Evolutionary conservation across 2,888 invertebrate genomes (phyloP), one percentile per base, ranked within the genome.

Genomic region (Papilio elwesi): DNA sequence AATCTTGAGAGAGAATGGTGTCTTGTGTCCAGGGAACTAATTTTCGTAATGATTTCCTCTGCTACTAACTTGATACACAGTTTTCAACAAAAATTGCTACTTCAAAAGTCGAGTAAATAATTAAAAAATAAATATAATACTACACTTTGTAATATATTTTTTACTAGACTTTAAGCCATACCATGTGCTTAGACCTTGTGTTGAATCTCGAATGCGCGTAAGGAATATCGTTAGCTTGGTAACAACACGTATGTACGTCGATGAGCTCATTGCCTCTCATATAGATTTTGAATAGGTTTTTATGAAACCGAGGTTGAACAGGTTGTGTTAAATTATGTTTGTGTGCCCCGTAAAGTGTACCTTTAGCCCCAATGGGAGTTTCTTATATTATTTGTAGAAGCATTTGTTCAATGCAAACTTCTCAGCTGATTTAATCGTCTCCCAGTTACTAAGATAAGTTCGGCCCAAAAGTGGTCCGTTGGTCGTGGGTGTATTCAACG

Each of bases 401-500:
- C 6, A n/a, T 52, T 53, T 26, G 38, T 26, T 26, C 26, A 26
- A 26, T 26, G 26, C 26, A 47, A 49, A 49, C 49, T 59, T 7
- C 36, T 38, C 53, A n/a, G 12, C 36, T 47, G 38, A 49, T 57
- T 65, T 55, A 55, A 53, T 70, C 55, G 7, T 59, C 11, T 1
- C n/a, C 10, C 11, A 48, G 38, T 65, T 51, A 36, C 12, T 6
- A 26, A 70, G 53, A 70, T 65, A 66, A 66, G 36, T 72, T 48
- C 38, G 53, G 55, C 13, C 68, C 62, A 48, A 72, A 72, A 68
- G 64, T 36, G 65, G 55, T 79, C 70, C 72, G 71, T 77, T 74
- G 75, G 75, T 77, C 80, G 88, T 88, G 84, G 89, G 88, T 81
- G 87, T 83, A 80, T 80, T 81, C 80, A 78, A 81, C 81, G 75